Base-by-base conservation (phyloP, 2,888 invertebrate genomes). In the Campopleginae sp. region DNA sequence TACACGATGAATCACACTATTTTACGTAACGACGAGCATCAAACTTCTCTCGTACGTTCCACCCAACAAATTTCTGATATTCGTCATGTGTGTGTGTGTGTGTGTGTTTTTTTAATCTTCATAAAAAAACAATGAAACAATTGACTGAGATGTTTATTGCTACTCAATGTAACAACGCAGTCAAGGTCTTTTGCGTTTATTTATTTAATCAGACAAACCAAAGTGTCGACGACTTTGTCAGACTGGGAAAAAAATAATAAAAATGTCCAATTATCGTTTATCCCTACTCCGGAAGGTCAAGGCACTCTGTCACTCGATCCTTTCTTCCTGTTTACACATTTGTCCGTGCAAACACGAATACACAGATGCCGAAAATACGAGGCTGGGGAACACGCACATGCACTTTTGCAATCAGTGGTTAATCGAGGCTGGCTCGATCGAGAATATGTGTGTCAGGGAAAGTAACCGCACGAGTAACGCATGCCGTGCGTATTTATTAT, bases 361-460 rank as follows among this genome's bases (percentile, higher is more conserved):
- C 23, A 23, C 0, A 19, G 19, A 48, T 48, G 1, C 6, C 17
- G n/a, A 51, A 51, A 51, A 19, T 6, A 17, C 68, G 68, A 81
- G 71, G 78, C 72, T 70, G 19, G 14, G 10, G 66, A 38, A 48
- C 54, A 65, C 33, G 66, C 71, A 70, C n/a, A 66, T 71, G 66
- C 48, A 38, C 44, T 51, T 54, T 58, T 68, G 77, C 31, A 44
- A 42, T 10, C 65, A 23, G 27, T 8, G 31, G 58, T n/a, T 76
- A 87, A 63, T 75, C 48, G 48, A 27, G 42, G 14, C 68, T 46
- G 46, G 46, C 42, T 51, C 63, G 19, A 51, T 48, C 33, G 72
- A 66, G 82, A 76, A 79, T 74, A 89, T 89, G 85, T 89, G 86
- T 90, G 90, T 87, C 90, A 90, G 90, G 87, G 89, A 90, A 89